Conservation (phyloP, 35 echinoderm and acorn worm species). For the Heliocidaris erythrogramma region DNA sequence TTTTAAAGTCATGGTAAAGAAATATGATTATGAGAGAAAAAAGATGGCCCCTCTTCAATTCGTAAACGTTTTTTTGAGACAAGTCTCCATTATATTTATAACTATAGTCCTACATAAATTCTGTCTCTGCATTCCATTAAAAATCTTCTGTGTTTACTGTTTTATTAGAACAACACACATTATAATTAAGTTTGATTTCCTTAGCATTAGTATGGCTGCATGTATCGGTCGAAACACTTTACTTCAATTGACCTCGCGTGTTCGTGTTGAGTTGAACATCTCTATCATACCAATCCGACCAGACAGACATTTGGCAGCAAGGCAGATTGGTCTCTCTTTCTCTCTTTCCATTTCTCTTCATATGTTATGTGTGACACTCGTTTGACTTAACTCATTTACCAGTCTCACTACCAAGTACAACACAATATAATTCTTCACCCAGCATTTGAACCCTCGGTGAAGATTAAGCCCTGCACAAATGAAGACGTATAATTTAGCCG, state of each 20-base stretch:
- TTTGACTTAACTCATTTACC: conserved; percentile 21
- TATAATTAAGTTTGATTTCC: too few species aligned
- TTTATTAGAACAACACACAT: too few species aligned
- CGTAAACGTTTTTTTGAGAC: too few species aligned
- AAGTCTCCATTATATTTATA: too few species aligned
- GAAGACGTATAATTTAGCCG: conserved; percentile 33
- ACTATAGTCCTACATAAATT: too few species aligned
- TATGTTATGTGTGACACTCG: conserved; percentile 29
- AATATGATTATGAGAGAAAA: too few species aligned
- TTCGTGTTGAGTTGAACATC: conserved; percentile 8
- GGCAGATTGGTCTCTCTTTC: neutral
- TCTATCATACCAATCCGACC: neutral
- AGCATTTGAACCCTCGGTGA: neutral
- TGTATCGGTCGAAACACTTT: neutral
- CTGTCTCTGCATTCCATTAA: too few species aligned
- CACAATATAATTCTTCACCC: conserved; percentile 1
- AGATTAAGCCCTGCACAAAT: conserved; percentile 16
- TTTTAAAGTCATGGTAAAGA: too few species aligned
- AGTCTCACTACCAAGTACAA: neutral
- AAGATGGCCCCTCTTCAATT: too few species aligned
- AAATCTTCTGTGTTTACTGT: too few species aligned
- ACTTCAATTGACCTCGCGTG: conserved; percentile 7
- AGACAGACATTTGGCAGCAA: neutral
- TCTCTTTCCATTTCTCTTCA: neutral
- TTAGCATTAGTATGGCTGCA: neutral